These are phyloP conservation scores for Merodon equestris DNA, from an alignment of 2,888 invertebrate genomes.

Conservation along the genomic window DNA sequence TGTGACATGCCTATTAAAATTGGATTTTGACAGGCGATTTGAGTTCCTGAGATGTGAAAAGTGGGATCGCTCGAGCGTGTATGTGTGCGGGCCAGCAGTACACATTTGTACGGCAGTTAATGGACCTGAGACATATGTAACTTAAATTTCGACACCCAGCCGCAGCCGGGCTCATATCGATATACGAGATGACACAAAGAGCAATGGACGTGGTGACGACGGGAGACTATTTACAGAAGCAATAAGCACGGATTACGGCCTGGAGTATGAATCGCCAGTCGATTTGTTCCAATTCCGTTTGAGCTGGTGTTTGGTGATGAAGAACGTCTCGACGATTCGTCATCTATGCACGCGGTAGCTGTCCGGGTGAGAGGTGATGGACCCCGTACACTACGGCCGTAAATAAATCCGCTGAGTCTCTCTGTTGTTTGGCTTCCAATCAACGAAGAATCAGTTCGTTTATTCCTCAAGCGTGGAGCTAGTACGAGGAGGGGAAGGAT, in stretches of 20 bases:
- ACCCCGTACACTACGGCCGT: slow-evolving; percentile 35
- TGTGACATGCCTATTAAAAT: slow-evolving; percentile 68
- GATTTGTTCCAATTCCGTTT: slow-evolving; percentile 50
- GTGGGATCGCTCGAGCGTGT: slow-evolving; percentile 13
- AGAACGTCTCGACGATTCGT: slow-evolving; percentile 55
- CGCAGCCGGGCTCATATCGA: not conserved
- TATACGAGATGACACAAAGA: not conserved
- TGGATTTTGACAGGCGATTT: slow-evolving; percentile 67
- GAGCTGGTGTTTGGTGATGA: slow-evolving; percentile 25
- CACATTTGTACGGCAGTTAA: slow-evolving; percentile 45
- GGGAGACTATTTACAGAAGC: slow-evolving; percentile 66
- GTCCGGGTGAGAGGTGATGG: slow-evolving; percentile 52
- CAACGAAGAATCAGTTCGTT: slow-evolving; percentile 68
- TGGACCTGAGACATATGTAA: slow-evolving; percentile 55
- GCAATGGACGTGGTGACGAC: slow-evolving; percentile 16
- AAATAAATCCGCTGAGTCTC: too few relatives aligned
- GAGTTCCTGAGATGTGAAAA: slow-evolving; percentile 61
- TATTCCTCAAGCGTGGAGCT: slow-evolving; percentile 41
- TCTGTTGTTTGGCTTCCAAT: slow-evolving; percentile 62
- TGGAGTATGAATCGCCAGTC: slow-evolving; percentile 57
- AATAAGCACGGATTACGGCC: slow-evolving; percentile 64
- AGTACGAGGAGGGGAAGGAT: slow-evolving; percentile 9
- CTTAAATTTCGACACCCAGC: slow-evolving; percentile 53
- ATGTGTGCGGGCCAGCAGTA: too few relatives aligned
- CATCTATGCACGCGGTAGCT: slow-evolving; percentile 15